A percentile compares a stretch with the other conserved stretches of the same genome.
Evolutionary conservation across 2,113 vertebrate species (phyloP).

Genomic region (Strix aluco): DNA sequence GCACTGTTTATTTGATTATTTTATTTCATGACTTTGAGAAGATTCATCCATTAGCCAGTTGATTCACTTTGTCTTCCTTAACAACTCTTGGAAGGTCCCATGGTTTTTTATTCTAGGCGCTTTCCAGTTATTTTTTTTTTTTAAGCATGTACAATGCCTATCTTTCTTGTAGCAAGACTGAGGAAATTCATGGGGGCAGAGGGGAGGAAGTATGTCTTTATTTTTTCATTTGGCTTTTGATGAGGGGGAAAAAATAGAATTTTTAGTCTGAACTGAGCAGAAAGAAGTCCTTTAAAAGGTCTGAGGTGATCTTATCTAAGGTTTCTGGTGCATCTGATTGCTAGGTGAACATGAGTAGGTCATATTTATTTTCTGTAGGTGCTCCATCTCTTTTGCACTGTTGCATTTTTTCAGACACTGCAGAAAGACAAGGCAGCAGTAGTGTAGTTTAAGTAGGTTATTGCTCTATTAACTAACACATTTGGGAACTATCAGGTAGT

Average conservation of each 20-base stretch:
- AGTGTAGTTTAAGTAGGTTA: slow-evolving; percentile 51
- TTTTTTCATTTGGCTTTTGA: background rate
- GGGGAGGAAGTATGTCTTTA: background rate
- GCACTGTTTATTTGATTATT: slow-evolving; percentile 12
- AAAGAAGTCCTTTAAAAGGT: background rate
- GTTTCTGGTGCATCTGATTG: background rate
- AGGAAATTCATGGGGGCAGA: background rate
- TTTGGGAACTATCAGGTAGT: slow-evolving; percentile 20
- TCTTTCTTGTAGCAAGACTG: background rate
- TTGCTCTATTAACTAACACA: slow-evolving; percentile 34
- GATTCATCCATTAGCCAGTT: background rate
- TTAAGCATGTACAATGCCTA: rapidly evolving
- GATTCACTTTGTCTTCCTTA: background rate
- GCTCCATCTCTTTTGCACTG: background rate
- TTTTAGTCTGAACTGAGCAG: background rate
- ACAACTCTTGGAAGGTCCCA: background rate
- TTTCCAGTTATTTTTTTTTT: background rate
- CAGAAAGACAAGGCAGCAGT: background rate
- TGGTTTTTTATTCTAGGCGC: background rate
- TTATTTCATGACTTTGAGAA: background rate
- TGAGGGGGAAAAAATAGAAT: background rate
- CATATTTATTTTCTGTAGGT: background rate
- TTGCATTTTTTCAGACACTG: background rate
- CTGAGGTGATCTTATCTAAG: background rate
- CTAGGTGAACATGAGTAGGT: background rate